Evolutionary conservation across 2,888 invertebrate genomes (phyloP), one percentile per base, ranked within the genome.

Genomic region (Elegia similella): DNA sequence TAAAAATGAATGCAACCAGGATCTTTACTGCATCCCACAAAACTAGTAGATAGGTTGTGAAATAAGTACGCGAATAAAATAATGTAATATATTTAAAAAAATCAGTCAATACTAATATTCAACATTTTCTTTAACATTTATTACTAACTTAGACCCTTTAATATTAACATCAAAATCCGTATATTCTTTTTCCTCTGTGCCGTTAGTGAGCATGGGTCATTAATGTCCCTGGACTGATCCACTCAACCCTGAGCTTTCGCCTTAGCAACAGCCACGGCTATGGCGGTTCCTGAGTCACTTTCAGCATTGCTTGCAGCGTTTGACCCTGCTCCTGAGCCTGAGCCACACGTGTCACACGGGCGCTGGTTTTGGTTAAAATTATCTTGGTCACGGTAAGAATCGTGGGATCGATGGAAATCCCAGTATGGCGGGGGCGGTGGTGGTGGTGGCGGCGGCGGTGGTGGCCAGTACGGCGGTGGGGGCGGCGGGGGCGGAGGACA

Each of bases 231-330:
- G 2, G 23, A 23, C 23, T 5, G 23, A 23, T 30, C n/a, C 29
- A 8, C 8, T 47, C 8, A 17, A 13, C 30, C 42, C 23, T 48
- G 42, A 30, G 48, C 56, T 13, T 63, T 63, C 6, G 69, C 70
- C 52, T 69, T 78, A n/a, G 84, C 74, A 1, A 84, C 67, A 0
- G 84, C 82, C 0, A 85, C 61, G 0, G 86, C 84, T 0, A 86
- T 70, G 0, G 84, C 84, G 0, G 70, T 64, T 0, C 84, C 84
- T 0, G 73, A 64, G 0, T 69, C 71, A 62, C 81, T 82, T 15
- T 76, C 59, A 0, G 84, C 80, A 52, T 83, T 84, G 59, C 84
- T 85, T 12, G 79, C 55, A 0, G 82, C 75, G 1, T 70, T 46
- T 12, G 23, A 58, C 46, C 60, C 23, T 15, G 42, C 13, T 12